Evolutionary conservation across 2,888 invertebrate genomes (phyloP), one percentile per base, ranked within the genome.

Genomic region (Mamestra brassicae): DNA sequence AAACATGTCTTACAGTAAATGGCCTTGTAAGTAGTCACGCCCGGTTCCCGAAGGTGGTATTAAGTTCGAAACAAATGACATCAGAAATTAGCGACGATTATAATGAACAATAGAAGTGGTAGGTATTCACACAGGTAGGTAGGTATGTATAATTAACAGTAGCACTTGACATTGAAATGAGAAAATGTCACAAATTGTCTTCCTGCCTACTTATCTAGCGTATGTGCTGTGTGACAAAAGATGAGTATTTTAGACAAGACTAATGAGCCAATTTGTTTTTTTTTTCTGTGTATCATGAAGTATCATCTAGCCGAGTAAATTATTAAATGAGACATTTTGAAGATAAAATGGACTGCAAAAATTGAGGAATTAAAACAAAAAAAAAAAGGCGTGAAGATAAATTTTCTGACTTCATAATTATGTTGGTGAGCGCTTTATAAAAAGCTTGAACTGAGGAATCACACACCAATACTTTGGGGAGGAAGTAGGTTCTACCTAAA

Each of bases 81-180:
- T 78, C 82, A 82, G 75, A 83, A 88, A 90, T 92, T 92, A 92
- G 88, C 85, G 74, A 74, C 86, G 81, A 90, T 92, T 92, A 90
- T 76, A 83, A 75, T 84, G 90, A 92, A 94, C 94, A 95, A 94
- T 92, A 88, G 93, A 90, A 91, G 86, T 89, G 74, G 85, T 81
- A 83, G 83, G 34, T 76, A 70, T 81, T 86, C 85, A 87, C 82
- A 81, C 47, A 62, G 47, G 58, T 68, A 60, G 15, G 50, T 65
- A 65, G 36, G 54, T 67, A 62, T 11, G 45, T 63, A 69, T 71
- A 81, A 74, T 79, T 80, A 78, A 45, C 68, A 52, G 26, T 26
- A 10, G 71, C 65, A 69, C 65, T 73, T 88, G 91, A 85, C 89
- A 89, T 90, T 90, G 90, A 87, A 87, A 74, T 73, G 71, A 74